Evolutionary conservation across 2,888 invertebrate genomes (phyloP).

Genomic region (Teleogryllus oceanicus): DNA sequence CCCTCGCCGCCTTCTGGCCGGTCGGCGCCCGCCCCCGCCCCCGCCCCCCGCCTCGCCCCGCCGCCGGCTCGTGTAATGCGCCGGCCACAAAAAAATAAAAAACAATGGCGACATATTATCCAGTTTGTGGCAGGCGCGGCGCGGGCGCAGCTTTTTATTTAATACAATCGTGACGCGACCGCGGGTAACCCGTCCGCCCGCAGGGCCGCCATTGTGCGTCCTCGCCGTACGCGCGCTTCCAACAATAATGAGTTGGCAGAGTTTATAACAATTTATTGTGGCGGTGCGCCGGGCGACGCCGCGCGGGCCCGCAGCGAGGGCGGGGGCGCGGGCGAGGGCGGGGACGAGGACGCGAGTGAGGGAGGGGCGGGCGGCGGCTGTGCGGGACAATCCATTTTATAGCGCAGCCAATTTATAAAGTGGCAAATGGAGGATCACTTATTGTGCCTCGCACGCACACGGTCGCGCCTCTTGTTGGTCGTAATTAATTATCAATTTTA

Average conservation of each 20-base stretch:
- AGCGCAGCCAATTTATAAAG: conserved; percentile 8
- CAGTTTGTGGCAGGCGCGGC: neutral
- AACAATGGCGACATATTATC: neutral
- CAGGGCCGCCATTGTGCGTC: neutral
- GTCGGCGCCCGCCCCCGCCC: neutral
- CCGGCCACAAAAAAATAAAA: neutral
- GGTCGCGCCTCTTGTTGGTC: conserved; percentile 7
- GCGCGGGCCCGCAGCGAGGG: too few relatives aligned
- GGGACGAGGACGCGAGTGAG: neutral
- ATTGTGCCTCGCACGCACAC: neutral
- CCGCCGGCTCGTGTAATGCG: neutral
- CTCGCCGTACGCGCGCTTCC: neutral
- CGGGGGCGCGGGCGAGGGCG: neutral
- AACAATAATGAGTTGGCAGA: conserved; percentile 1
- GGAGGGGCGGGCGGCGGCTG: neutral
- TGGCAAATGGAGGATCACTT: conserved; percentile 18
- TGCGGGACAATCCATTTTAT: neutral
- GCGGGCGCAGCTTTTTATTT: neutral
- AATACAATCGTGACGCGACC: conserved; percentile 11
- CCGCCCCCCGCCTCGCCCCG: neutral
- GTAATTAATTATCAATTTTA: conserved; percentile 1
- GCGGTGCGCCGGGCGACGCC: neutral
- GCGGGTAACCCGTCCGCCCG: neutral
- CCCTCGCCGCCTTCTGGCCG: neutral
- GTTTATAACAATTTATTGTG: conserved; percentile 1